Percentiles rank a stretch among this genome's conserved stretches.
These are phyloP conservation scores for Pterocles burchelli DNA, from an alignment of 2,113 vertebrate genomes.

Conservation along the genomic window DNA sequence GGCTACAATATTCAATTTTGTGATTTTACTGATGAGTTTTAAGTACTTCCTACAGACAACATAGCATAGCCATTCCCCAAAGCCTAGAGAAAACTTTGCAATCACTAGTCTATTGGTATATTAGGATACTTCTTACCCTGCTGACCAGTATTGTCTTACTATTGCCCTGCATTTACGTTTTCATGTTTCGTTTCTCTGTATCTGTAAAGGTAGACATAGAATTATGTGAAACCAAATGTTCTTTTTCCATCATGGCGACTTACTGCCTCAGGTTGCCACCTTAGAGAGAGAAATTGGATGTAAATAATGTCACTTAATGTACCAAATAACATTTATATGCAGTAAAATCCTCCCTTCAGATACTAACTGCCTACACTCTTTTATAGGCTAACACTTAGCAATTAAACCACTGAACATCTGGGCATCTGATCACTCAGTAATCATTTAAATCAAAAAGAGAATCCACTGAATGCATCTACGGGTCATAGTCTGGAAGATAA, in stretches of 20 bases:
- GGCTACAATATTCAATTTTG: neutral
- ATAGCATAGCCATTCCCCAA: neutral
- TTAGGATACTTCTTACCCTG: neutral
- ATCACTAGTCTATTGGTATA: neutral
- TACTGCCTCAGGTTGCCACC: conserved; percentile 1
- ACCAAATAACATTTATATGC: conserved; percentile 42
- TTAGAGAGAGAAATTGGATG: conserved; percentile 25
- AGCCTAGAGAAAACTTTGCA: neutral
- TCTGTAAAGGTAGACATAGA: neutral
- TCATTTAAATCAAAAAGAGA: conserved; percentile 55
- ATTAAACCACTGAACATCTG: conserved; percentile 62
- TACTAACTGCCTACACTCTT: conserved; percentile 33
- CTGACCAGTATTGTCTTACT: neutral
- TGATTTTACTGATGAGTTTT: neutral
- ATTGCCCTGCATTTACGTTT: neutral
- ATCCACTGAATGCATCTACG: conserved; percentile 29
- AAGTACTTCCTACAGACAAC: neutral
- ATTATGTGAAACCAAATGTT: neutral
- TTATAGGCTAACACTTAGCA: conserved; percentile 37
- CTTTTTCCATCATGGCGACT: neutral
- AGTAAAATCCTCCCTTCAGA: conserved; percentile 48
- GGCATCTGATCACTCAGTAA: conserved; percentile 7
- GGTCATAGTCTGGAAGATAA: conserved; percentile 38
- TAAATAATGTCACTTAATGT: conserved; percentile 58
- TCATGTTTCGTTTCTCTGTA: neutral